Conservation (phyloP, 2,113 vertebrate genomes). For the Eira barbara region DNA sequence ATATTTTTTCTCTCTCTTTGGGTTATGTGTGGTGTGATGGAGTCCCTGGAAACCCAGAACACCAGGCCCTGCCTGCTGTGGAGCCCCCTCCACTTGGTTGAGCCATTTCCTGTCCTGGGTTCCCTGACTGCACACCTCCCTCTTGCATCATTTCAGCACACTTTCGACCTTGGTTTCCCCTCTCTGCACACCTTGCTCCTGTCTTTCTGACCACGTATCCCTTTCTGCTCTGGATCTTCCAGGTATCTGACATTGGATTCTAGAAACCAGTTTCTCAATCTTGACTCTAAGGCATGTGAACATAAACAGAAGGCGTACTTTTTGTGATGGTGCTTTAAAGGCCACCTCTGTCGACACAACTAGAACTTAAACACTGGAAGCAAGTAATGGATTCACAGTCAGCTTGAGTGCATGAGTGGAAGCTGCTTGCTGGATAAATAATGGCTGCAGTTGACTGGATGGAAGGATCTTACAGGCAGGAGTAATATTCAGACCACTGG, state of each 20-base stretch:
- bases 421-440: neutral
- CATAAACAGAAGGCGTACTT: neutral
- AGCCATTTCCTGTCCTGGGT: neutral
- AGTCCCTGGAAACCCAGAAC: neutral
- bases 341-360: neutral
- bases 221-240: neutral
- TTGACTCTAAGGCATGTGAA: neutral
- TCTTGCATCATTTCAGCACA: neutral
- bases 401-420: neutral
- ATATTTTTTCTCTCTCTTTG: neutral
- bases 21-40: neutral
- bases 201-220: no score
- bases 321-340: neutral
- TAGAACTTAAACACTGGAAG: neutral
- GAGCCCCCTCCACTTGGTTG: neutral
- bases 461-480: neutral
- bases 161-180: neutral
- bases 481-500: no score
- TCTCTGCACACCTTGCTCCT: neutral
- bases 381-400: neutral
- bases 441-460: neutral
- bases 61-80: no score
- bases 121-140: neutral
- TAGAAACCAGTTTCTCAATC: neutral
- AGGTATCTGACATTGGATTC: neutral